These are phyloP conservation scores for Lomographa bimaculata DNA, from an alignment of 2,888 invertebrate species.

Conservation along the genomic window DNA sequence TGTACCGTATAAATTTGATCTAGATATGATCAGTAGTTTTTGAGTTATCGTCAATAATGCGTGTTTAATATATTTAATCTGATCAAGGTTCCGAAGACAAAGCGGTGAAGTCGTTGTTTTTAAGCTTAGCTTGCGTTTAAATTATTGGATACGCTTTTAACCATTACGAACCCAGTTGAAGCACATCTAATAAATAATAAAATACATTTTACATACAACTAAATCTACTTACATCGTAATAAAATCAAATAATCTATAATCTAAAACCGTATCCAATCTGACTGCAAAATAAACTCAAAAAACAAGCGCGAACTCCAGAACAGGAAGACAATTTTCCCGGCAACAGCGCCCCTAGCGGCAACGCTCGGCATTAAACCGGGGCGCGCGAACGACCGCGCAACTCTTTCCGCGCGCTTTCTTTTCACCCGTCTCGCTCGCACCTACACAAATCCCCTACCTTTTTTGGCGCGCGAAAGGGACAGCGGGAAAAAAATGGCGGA, in stretches of 20 bases:
- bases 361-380: constrained; percentile 61
- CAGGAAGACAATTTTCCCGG: constrained; percentile 75
- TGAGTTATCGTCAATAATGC: no score
- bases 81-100: no score
- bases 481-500: constrained; percentile 72
- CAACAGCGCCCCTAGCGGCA: constrained; percentile 62
- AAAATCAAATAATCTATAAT: constrained; percentile 3
- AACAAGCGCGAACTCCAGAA: constrained; percentile 52
- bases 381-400: constrained; percentile 65
- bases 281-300: constrained; percentile 38
- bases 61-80: no score
- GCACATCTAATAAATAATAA: no score
- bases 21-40: no score
- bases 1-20: no score
- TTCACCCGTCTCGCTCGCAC: constrained; percentile 61
- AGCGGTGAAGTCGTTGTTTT: no score
- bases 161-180: no score
- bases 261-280: constrained; percentile 9
- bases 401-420: constrained; percentile 79
- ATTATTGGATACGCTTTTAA: no score
- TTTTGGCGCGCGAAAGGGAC: constrained; percentile 72
- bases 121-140: no score
- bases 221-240: no score
- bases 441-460: constrained; percentile 40
- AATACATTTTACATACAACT: no score